phyloP scores from a whole-genome alignment of 2,888 invertebrate genomes.

The Lissonota sp. region DNA sequence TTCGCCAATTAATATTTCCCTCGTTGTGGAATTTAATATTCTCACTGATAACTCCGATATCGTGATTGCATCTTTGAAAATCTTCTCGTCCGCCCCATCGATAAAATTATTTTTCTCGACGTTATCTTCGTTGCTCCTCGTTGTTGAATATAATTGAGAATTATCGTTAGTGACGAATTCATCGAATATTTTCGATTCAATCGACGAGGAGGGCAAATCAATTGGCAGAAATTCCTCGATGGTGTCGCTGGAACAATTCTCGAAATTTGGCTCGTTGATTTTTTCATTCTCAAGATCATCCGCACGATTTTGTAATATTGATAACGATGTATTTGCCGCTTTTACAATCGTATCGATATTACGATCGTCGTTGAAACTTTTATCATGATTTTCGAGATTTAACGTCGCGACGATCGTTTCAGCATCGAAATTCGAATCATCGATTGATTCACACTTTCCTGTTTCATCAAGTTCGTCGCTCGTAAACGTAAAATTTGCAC shows the following conservation, averaged over 20 bases:
- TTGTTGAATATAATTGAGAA: neutral
- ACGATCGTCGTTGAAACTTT: too few species aligned
- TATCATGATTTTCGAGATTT: too few species aligned
- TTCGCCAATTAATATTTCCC: slow-evolving; percentile 7
- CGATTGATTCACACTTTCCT: neutral
- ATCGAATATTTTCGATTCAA: neutral
- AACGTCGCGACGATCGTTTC: too few species aligned
- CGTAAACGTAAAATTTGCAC: slow-evolving; percentile 30
- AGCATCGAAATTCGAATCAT: neutral
- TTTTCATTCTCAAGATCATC: slow-evolving; percentile 9
- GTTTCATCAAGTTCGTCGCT: neutral
- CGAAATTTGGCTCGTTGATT: slow-evolving; percentile 1
- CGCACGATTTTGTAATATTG: too few species aligned
- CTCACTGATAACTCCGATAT: neutral
- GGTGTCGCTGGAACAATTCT: slow-evolving; percentile 20
- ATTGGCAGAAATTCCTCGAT: slow-evolving; percentile 57
- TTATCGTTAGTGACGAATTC: slow-evolving; percentile 1
- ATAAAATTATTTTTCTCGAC: neutral
- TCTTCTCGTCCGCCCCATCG: neutral
- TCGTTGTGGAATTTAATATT: slow-evolving; percentile 7
- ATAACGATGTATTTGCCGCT: too few species aligned
- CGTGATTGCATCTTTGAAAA: slow-evolving; percentile 20
- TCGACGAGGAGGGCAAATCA: slow-evolving; percentile 28
- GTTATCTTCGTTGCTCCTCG: neutral
- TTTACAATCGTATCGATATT: neutral